Conservation (phyloP, 1,140 invertebrate species). For the Anadara kagoshimensis region DNA sequence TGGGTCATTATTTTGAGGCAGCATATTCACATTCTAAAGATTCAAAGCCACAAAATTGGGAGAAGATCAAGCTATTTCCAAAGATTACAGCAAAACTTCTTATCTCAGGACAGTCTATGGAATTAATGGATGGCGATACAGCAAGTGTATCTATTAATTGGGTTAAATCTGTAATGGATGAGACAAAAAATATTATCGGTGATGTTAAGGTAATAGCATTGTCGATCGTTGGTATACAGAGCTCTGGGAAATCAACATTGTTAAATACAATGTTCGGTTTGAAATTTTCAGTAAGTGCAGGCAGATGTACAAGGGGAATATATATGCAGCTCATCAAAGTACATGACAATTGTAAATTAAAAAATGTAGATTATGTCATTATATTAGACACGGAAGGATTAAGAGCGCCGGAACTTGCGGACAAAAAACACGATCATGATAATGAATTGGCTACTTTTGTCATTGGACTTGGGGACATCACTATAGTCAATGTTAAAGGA, state of each 20-base stretch:
- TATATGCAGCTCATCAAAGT: slow-evolving; percentile 8
- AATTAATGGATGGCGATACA: too few species aligned
- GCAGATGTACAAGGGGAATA: slow-evolving; percentile 9
- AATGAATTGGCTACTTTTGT: slow-evolving; percentile 36
- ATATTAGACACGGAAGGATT: slow-evolving; percentile 30
- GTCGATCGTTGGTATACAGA: slow-evolving; percentile 30
- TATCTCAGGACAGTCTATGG: too few species aligned
- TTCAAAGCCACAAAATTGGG: too few species aligned
- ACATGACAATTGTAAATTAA: too few species aligned
- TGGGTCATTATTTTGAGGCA: too few species aligned
- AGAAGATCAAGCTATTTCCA: too few species aligned
- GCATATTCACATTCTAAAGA: too few species aligned
- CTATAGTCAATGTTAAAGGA: slow-evolving; percentile 34
- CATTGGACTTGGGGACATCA: slow-evolving; percentile 32
- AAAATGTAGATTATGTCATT: slow-evolving; percentile 1
- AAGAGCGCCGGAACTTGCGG: slow-evolving; percentile 13
- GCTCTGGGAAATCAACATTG: slow-evolving; percentile 27
- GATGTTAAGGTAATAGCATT: too few species aligned
- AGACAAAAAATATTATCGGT: too few species aligned
- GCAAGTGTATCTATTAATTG: too few species aligned
- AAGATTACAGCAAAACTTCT: too few species aligned
- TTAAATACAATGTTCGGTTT: slow-evolving; percentile 17
- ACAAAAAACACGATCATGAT: slow-evolving; percentile 10
- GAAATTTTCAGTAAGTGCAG: slow-evolving; percentile 1
- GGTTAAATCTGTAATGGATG: too few species aligned